Conservation (phyloP, 2,888 invertebrate genomes). For the Linnaemya vulpina region DNA sequence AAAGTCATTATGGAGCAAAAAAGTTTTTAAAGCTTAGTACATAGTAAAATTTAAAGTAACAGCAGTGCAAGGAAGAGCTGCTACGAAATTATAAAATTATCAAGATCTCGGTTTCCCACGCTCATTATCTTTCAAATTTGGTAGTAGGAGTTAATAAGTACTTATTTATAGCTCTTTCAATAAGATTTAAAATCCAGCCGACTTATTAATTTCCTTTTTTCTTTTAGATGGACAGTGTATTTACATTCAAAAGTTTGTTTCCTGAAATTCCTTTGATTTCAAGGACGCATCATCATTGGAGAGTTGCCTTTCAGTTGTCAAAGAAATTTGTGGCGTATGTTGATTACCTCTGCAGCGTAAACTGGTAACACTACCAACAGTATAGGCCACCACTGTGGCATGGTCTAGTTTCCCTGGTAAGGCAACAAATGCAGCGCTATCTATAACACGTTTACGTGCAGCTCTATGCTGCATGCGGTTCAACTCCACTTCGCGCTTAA, state of each 20-base stretch:
- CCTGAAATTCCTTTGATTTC: slow-evolving; percentile 81
- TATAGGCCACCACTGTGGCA: slow-evolving; percentile 92
- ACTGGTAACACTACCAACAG: slow-evolving; percentile 85
- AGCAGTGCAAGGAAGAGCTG: not conserved
- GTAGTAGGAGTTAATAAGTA: not conserved
- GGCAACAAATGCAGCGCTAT: slow-evolving; percentile 87
- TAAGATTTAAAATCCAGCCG: slow-evolving; percentile 50
- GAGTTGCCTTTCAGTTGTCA: slow-evolving; percentile 55
- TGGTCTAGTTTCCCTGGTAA: slow-evolving; percentile 95
- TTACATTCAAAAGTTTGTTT: slow-evolving; percentile 80
- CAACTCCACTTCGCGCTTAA: slow-evolving; percentile 84
- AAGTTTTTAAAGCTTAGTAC: slow-evolving; percentile 25
- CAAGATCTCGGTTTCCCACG: not conserved
- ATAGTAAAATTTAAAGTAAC: slow-evolving; percentile 13
- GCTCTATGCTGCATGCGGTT: slow-evolving; percentile 86
- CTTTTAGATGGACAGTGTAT: not conserved
- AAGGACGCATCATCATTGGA: slow-evolving; percentile 74
- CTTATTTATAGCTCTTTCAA: not conserved
- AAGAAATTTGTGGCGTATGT: slow-evolving; percentile 42
- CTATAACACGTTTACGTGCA: slow-evolving; percentile 88
- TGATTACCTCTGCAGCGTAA: slow-evolving; percentile 1
- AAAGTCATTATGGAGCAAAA: slow-evolving; percentile 48
- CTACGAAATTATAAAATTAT: not conserved
- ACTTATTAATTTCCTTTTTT: slow-evolving; percentile 11
- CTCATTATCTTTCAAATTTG: not conserved